Evolutionary conservation across 2,888 invertebrate species (phyloP).

Genomic region (Oscheius myriophilus): DNA sequence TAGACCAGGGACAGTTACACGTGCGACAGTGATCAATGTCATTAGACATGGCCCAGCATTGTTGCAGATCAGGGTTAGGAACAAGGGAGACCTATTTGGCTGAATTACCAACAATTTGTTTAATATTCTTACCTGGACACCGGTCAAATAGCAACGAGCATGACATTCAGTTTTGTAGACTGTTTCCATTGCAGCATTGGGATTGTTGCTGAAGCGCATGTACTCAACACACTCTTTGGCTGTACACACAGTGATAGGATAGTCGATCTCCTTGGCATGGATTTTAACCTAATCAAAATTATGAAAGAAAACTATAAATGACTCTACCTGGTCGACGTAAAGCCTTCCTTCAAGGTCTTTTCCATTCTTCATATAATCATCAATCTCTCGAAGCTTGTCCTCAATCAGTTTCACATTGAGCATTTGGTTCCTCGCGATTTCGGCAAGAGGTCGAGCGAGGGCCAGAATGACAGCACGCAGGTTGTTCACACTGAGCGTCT

Average conservation of each 20-base stretch:
- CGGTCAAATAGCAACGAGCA: constrained; percentile 2
- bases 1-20: constrained; percentile 17
- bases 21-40: background rate
- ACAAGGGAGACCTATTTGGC: background rate
- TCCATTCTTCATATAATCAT: background rate
- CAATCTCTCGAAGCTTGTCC: constrained; percentile 16
- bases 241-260: constrained; percentile 23
- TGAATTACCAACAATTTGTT: too few relatives aligned
- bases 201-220: background rate
- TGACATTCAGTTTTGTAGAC: constrained; percentile 26
- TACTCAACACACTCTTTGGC: constrained; percentile 9
- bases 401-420: constrained; percentile 10
- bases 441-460: constrained; percentile 19
- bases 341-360: constrained; percentile 2
- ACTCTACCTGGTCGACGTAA: constrained; percentile 5
- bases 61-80: constrained; percentile 12
- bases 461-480: constrained; percentile 12
- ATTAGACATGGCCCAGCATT: background rate
- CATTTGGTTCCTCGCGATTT: constrained; percentile 21
- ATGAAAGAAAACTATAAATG: too few relatives aligned
- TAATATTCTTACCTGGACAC: background rate
- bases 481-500: constrained; percentile 24
- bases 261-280: background rate
- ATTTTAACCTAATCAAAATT: too few relatives aligned
- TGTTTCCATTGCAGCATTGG: constrained; percentile 7